Evolutionary conservation across 2,888 invertebrate species (phyloP), one percentile per base, ranked within the genome.

Genomic region (Leucania comma): DNA sequence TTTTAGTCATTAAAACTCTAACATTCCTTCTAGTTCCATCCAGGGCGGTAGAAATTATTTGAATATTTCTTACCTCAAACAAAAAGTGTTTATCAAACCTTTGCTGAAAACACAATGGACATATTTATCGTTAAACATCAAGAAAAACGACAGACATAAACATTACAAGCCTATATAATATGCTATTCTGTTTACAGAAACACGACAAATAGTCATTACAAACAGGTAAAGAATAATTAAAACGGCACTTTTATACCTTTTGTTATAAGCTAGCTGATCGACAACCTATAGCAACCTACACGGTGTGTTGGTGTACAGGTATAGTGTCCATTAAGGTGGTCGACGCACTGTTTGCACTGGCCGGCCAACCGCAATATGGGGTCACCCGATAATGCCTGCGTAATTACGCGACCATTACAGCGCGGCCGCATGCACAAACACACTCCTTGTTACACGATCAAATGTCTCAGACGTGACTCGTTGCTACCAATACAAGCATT

Each of bases 401-500:
- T 95, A 95, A 95, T 95, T 95, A 95, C 91, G 90, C 90, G 88
- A 86, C 90, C 90, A 93, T 93, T 94, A 93, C 90, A 82, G 82
- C 88, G 88, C 67, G 61, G 78, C 78, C 86, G 87, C 86, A 87
- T 86, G 88, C 88, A 82, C 93, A 93, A 93, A 93, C 90, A 87
- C 90, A 93, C 91, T 93, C 90, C 92, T 93, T 90, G 93, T 94
- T 94, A 92, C 90, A 89, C 91, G 93, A 94, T 93, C 94, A 94
- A 94, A 94, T 94, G 94, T 93, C 93, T 94, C 89, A 88, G 93
- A 95, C 95, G 95, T 94, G 94, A 94, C 93, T 93, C 87, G 88
- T 85, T 87, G 90, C 92, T 90, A 90, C 92, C 90, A 91, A 91
- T 92, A 89, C 90, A 89, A 91, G 90, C 89, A 93, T 93, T 94